Conservation (phyloP, 2,888 invertebrate species). For the Imbricaverruca yamaguchii region DNA sequence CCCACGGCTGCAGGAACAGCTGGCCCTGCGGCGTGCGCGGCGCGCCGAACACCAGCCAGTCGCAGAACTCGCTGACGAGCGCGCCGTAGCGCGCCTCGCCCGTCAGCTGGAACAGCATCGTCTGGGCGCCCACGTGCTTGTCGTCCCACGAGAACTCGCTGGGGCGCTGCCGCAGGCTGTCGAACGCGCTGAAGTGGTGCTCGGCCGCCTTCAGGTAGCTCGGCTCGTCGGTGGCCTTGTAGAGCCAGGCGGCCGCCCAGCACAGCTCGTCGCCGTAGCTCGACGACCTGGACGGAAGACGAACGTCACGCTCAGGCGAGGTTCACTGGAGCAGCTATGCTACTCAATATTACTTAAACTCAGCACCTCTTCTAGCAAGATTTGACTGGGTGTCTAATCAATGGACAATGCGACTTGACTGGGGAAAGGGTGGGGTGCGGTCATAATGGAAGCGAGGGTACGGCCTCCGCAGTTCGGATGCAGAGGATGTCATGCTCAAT, state of each 20-base stretch:
- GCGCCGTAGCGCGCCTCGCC: slow-evolving; percentile 42
- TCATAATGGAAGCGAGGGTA: too few species aligned
- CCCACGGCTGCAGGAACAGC: slow-evolving; percentile 49
- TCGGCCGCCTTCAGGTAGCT: slow-evolving; percentile 47
- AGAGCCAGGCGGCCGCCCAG: slow-evolving; percentile 53
- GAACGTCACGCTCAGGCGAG: too few species aligned
- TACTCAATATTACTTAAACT: too few species aligned
- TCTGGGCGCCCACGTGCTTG: slow-evolving; percentile 48
- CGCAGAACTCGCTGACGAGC: slow-evolving; percentile 47
- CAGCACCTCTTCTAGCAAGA: too few species aligned
- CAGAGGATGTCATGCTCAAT: too few species aligned
- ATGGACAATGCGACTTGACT: too few species aligned
- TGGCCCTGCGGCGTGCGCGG: slow-evolving; percentile 49
- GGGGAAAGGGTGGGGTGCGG: too few species aligned
- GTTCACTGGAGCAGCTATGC: too few species aligned
- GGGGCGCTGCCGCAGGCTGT: slow-evolving; percentile 38
- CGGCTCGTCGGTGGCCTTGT: slow-evolving; percentile 47
- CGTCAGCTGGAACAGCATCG: slow-evolving; percentile 47
- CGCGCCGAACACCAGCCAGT: slow-evolving; percentile 45
- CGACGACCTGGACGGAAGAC: slow-evolving; percentile 38
- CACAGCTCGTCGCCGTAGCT: slow-evolving; percentile 52
- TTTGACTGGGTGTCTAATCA: too few species aligned
- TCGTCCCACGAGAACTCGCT: slow-evolving; percentile 51
- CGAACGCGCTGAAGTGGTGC: slow-evolving; percentile 25
- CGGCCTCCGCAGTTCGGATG: too few species aligned